Conservation (phyloP, 92 coral and sea anemone genomes). For the Parazoanthus swiftii region DNA sequence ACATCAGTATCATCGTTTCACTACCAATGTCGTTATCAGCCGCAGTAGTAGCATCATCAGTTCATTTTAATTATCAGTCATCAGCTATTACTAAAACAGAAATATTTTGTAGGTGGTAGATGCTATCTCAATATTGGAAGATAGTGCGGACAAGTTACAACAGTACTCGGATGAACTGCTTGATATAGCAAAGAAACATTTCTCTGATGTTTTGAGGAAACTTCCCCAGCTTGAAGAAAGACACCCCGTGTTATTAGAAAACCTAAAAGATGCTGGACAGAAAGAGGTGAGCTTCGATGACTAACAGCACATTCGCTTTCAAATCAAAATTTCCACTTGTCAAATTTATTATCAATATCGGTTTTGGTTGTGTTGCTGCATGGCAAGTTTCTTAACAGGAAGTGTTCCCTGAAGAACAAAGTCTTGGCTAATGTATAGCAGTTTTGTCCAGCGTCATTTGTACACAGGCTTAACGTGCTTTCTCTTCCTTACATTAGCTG, state of each 20-base stretch:
- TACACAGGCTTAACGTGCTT: neutral
- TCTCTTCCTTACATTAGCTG: constrained; percentile 58
- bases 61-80: too few species aligned
- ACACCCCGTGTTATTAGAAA: constrained; percentile 55
- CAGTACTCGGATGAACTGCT: constrained; percentile 80
- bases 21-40: neutral
- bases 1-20: too few species aligned
- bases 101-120: constrained; percentile 64
- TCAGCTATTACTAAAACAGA: neutral
- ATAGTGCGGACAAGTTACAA: constrained; percentile 90
- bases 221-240: constrained; percentile 70
- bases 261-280: constrained; percentile 67
- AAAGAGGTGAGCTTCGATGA: constrained; percentile 58
- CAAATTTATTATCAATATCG: neutral
- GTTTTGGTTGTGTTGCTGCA: too few species aligned
- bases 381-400: neutral
- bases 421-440: neutral
- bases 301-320: too few species aligned
- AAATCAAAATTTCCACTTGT: too few species aligned
- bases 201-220: constrained; percentile 81
- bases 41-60: too few species aligned
- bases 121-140: constrained; percentile 78
- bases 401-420: neutral
- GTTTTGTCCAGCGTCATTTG: neutral
- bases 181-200: constrained; percentile 77